phyloP scores from a whole-genome alignment of 1,140 invertebrate species.

The Drosophila kohkoa region DNA sequence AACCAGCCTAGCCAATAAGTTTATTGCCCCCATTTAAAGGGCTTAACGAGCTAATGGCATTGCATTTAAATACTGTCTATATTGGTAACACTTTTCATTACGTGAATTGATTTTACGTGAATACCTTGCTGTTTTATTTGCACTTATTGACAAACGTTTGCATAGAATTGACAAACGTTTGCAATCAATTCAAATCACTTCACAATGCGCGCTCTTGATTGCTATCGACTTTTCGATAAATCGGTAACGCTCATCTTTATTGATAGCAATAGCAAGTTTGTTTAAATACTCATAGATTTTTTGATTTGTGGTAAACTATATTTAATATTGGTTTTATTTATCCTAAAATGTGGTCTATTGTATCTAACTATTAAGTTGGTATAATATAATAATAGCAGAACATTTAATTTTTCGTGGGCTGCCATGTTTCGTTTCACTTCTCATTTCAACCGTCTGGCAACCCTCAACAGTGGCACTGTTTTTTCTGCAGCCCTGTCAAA shows the following conservation, averaged over 20 bases:
- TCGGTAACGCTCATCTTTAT: slow-evolving; percentile 10
- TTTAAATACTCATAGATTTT: background rate
- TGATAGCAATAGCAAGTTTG: too few species aligned
- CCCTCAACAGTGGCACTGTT: background rate
- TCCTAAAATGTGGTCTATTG: too few species aligned
- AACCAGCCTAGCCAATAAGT: slow-evolving; percentile 10
- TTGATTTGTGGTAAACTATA: background rate
- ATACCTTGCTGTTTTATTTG: background rate
- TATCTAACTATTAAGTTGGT: too few species aligned
- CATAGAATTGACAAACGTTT: background rate
- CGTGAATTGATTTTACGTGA: background rate
- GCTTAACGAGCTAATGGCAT: slow-evolving; percentile 6
- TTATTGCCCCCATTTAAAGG: slow-evolving; percentile 14
- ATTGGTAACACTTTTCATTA: background rate
- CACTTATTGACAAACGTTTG: background rate
- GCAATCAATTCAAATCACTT: slow-evolving; percentile 35
- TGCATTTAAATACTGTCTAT: slow-evolving; percentile 6
- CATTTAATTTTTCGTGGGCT: background rate
- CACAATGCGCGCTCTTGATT: slow-evolving; percentile 3
- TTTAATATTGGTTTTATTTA: too few species aligned
- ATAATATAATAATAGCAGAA: background rate
- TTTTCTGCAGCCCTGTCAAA: slow-evolving; percentile 41
- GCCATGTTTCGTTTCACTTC: background rate
- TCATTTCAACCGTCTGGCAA: slow-evolving; percentile 30
- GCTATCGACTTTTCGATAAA: slow-evolving; percentile 24